Conservation (phyloP, 2,888 invertebrate species). For the Bugulina stolonifera region DNA sequence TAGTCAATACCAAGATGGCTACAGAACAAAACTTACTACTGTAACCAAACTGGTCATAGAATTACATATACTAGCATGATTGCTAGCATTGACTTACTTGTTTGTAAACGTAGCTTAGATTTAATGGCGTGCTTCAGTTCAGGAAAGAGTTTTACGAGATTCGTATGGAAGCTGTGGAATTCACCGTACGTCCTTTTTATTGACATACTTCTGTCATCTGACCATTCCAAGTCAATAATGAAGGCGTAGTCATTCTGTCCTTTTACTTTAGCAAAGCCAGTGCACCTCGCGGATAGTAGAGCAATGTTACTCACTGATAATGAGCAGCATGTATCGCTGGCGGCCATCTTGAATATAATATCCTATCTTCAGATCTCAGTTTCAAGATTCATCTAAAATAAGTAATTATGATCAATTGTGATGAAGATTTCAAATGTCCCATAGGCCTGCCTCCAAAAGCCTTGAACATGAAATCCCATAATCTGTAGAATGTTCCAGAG, state of each 20-base stretch:
- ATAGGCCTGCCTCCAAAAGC: too few relatives aligned
- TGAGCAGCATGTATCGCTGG: slow-evolving; percentile 3
- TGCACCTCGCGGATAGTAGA: slow-evolving; percentile 1
- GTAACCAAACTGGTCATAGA: too few relatives aligned
- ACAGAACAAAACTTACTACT: too few relatives aligned
- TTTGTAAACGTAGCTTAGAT: slow-evolving; percentile 20
- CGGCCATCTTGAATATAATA: slow-evolving; percentile 21
- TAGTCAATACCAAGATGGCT: too few relatives aligned
- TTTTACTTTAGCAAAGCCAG: slow-evolving; percentile 25
- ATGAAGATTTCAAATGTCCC: too few relatives aligned
- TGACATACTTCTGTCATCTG: slow-evolving; percentile 10
- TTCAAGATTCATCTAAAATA: too few relatives aligned
- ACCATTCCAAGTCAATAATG: slow-evolving; percentile 24
- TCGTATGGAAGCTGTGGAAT: slow-evolving; percentile 18
- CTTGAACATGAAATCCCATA: too few relatives aligned
- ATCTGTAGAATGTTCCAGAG: too few relatives aligned
- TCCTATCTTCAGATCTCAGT: too few relatives aligned
- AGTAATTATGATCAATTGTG: too few relatives aligned
- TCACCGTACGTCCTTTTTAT: slow-evolving; percentile 17
- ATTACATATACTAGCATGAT: too few relatives aligned
- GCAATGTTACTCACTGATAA: slow-evolving; percentile 23
- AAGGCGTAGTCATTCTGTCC: slow-evolving; percentile 27
- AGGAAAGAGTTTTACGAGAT: slow-evolving; percentile 22
- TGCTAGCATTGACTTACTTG: slow-evolving; percentile 8
- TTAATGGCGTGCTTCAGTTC: slow-evolving; percentile 23